Conservation (phyloP, 92 coral and sea anemone genomes). For the Porites lobata region DNA sequence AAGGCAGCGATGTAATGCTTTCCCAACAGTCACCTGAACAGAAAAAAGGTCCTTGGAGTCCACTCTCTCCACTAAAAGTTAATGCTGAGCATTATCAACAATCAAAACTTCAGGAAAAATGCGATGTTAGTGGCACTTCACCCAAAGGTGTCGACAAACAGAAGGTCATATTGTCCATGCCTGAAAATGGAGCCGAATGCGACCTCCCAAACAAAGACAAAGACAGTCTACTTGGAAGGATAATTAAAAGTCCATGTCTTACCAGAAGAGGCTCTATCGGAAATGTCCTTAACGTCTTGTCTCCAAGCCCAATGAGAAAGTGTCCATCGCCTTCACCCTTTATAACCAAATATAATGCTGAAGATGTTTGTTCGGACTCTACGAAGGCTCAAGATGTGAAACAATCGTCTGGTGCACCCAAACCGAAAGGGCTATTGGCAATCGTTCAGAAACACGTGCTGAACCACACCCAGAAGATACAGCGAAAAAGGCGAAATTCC, state of each 20-base stretch:
- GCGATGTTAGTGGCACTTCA: neutral
- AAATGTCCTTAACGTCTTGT: conserved; percentile 30
- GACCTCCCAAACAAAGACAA: conserved; percentile 3
- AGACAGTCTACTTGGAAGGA: conserved; percentile 11
- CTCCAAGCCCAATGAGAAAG: conserved; percentile 8
- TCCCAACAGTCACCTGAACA: neutral
- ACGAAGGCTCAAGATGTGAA: neutral
- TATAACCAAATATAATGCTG: neutral
- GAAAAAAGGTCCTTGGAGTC: neutral
- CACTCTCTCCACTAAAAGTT: neutral
- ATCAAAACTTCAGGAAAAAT: neutral
- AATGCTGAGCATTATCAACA: neutral
- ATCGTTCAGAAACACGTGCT: conserved; percentile 31
- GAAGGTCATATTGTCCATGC: neutral
- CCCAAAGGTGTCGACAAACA: neutral
- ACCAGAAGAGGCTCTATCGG: conserved; percentile 48
- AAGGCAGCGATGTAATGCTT: neutral
- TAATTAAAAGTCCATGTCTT: conserved; percentile 30
- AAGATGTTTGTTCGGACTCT: neutral
- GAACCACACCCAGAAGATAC: conserved; percentile 10
- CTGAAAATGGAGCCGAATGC: neutral
- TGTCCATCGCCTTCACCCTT: neutral
- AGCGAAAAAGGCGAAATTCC: conserved; percentile 53
- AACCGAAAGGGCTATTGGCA: conserved; percentile 7
- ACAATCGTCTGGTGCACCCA: neutral